Conservation (phyloP, 2,113 vertebrate species). For the Abramis brama region DNA sequence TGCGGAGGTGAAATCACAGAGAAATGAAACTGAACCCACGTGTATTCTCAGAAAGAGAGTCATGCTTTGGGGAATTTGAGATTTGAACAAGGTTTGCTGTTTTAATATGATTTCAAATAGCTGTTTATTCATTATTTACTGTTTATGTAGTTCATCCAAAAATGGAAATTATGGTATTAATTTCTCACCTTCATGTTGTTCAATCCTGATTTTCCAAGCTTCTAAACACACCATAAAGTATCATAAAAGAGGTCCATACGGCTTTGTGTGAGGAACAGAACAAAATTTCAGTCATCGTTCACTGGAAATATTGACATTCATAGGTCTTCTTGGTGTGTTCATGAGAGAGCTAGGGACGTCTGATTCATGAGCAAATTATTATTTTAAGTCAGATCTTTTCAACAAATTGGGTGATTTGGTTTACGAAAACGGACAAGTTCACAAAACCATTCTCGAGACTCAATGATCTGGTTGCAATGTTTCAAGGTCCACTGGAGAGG, state of each 20-base stretch:
- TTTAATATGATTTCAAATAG: slow-evolving; percentile 13
- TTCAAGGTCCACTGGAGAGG: not conserved
- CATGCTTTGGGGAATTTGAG: not conserved
- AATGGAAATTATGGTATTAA: not conserved
- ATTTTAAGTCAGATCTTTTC: not conserved
- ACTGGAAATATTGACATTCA: not conserved
- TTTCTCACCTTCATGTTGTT: not conserved
- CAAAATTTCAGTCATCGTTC: not conserved
- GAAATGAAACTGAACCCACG: slow-evolving; percentile 11
- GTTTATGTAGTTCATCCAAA: not conserved
- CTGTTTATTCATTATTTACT: not conserved
- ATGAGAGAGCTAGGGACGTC: not conserved
- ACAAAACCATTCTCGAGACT: not conserved
- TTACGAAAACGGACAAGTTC: not conserved
- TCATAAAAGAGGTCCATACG: not conserved
- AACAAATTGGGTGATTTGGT: not conserved
- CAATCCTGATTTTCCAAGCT: not conserved
- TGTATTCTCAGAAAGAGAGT: slow-evolving; percentile 5
- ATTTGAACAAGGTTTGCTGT: not conserved
- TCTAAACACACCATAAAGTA: not conserved
- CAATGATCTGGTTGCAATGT: not conserved
- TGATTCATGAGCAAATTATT: not conserved
- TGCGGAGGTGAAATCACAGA: slow-evolving; percentile 38
- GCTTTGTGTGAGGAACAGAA: not conserved
- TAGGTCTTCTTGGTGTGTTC: not conserved